These are phyloP conservation scores for Scortum barcoo DNA, from an alignment of 2,113 vertebrate genomes.

Conservation along the genomic window DNA sequence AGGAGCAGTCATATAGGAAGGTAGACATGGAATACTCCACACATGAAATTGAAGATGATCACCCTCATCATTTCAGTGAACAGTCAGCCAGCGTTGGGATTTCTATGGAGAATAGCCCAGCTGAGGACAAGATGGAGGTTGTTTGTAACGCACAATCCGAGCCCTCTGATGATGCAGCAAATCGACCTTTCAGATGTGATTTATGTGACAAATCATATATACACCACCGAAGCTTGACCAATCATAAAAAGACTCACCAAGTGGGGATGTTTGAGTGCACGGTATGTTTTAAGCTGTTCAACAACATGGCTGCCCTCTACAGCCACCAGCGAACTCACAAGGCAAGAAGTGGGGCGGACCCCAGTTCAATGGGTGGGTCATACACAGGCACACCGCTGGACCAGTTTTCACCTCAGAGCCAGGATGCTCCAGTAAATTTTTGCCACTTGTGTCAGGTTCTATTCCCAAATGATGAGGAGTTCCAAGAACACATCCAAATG, in stretches of 20 bases:
- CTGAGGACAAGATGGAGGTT: constrained; percentile 65
- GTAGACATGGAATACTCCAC: constrained; percentile 42
- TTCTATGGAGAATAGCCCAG: constrained; percentile 60
- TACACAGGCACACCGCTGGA: constrained; percentile 50
- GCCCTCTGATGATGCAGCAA: constrained; percentile 60
- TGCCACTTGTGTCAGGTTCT: constrained; percentile 85
- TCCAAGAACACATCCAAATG: constrained; percentile 86
- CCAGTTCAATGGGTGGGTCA: constrained; percentile 18
- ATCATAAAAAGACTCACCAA: constrained; percentile 92
- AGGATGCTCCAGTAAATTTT: constrained; percentile 73
- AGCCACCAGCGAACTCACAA: constrained; percentile 91
- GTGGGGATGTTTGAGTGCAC: constrained; percentile 90
- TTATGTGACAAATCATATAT: constrained; percentile 91
- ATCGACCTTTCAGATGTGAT: constrained; percentile 85
- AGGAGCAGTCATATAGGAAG: constrained; percentile 52
- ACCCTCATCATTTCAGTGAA: constrained; percentile 45
- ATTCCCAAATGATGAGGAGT: constrained; percentile 81
- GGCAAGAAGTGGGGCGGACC: constrained; percentile 60
- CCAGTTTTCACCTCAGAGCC: constrained; percentile 73
- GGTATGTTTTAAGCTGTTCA: constrained; percentile 89
- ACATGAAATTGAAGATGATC: constrained; percentile 54
- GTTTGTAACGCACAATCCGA: constrained; percentile 63
- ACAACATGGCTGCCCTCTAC: constrained; percentile 90
- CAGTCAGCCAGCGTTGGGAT: constrained; percentile 15
- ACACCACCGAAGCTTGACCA: constrained; percentile 91